Conservation (phyloP, 2,797 vertebrate species). For the Enteromius trimaculatus region DNA sequence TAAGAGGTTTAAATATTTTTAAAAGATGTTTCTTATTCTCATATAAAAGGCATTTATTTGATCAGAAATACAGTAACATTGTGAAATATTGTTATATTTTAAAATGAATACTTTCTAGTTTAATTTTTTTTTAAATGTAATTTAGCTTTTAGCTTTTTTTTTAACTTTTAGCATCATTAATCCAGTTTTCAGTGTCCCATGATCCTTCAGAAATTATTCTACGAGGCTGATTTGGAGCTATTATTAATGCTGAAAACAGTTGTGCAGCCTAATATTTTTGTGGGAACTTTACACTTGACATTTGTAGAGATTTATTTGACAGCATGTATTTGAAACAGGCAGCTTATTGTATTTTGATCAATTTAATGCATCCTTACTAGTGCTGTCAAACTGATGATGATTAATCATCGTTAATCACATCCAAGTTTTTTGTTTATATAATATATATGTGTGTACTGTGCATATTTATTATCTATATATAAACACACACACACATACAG, state of each 20-base stretch:
- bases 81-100: not conserved
- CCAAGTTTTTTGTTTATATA: no score
- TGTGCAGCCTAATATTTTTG: not conserved
- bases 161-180: not conserved
- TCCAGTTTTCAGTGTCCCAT: not conserved
- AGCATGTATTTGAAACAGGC: not conserved
- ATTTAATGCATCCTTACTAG: no score
- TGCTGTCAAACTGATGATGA: no score
- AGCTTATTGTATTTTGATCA: not conserved
- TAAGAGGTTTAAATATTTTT: not conserved
- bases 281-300: not conserved
- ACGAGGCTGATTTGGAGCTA: not conserved
- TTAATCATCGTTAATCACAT: no score
- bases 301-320: not conserved
- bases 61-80: not conserved
- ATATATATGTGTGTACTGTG: no score
- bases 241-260: not conserved
- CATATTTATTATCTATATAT: no score
- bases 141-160: no score
- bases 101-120: not conserved
- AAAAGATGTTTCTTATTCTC: not conserved
- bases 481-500: no score
- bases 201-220: conserved; percentile 2
- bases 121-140: not conserved
- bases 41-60: not conserved